Evolutionary conservation across 2,113 vertebrate genomes (phyloP), one percentile per base, ranked within the genome.

Genomic region (Rhinoderma darwinii): DNA sequence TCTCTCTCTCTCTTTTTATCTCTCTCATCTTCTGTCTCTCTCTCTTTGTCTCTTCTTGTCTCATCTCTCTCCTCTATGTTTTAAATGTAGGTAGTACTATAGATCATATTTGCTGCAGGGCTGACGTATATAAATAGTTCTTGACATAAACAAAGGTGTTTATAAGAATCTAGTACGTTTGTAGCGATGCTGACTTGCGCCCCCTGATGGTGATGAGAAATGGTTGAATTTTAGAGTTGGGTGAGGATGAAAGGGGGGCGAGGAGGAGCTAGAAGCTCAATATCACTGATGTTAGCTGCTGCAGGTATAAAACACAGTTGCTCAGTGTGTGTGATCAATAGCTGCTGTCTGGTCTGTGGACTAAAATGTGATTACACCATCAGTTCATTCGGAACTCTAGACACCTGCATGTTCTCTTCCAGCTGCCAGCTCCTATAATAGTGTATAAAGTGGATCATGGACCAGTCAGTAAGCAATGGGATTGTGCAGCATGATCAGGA

Each of bases 261-360:
- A 82, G 80, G 80, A 82, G 80, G 80, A 70, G 80, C 68, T 43
- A 68, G 15, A 12, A 50, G n/a, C 59, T 82, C n/a, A 4, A 32
- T 2, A 63, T 14, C 61, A 50, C 39, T 68, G 61, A 47, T 5
- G 5, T 68, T 82, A 35, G 41, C n/a, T 43, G 61, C n/a, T 47
- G 39, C 44, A 82, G 61, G 80, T 82, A 82, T 82, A 82, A 68
- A 82, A 82, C n/a, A 66, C 41, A 22, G 80, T 30, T 82, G 59
- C 80, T 68, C 59, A 82, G 80, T 47, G 27, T 44, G 59, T 20
- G 30, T 47, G 80, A 68, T 68, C 41, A 68, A 82, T 43, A 68
- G 80, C 41, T 68, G 66, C 25, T 82, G 12, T 25, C 10, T 59
- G 37, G 17, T 70, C 80, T 82, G 80, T 82, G 80, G 80, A 82